Conservation (phyloP, 64 coral and sea anemone species). For the Montipora capricornis region DNA sequence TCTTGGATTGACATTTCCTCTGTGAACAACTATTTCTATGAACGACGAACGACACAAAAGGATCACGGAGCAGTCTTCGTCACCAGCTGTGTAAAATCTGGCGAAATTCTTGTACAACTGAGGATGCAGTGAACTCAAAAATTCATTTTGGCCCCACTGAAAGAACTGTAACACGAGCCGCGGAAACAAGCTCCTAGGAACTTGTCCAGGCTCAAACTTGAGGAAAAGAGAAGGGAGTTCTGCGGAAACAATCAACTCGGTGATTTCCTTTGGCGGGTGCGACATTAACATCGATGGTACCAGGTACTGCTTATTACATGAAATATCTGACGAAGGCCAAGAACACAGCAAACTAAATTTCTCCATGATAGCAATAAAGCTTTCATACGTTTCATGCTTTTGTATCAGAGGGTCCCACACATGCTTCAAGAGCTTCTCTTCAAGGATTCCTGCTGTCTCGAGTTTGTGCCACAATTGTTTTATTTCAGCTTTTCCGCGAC, state of each 20-base stretch:
- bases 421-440: neutral
- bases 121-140: constrained; percentile 13
- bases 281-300: constrained; percentile 49
- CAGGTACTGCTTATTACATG: neutral
- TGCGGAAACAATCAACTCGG: neutral
- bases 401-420: neutral
- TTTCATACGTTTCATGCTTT: constrained; percentile 8
- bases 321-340: constrained; percentile 11
- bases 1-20: constrained; percentile 27
- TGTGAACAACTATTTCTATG: constrained; percentile 29
- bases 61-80: constrained; percentile 28
- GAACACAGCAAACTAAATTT: constrained; percentile 32
- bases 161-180: constrained; percentile 11
- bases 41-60: neutral
- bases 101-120: constrained; percentile 24
- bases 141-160: constrained; percentile 33
- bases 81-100: constrained; percentile 15
- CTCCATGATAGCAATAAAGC: no score
- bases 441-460: constrained; percentile 4
- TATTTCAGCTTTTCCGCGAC: no score
- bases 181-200: constrained; percentile 22
- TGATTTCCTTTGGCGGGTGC: neutral
- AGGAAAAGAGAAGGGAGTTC: constrained; percentile 23
- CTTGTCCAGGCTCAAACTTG: constrained; percentile 34
- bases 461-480: constrained; percentile 28